Percentiles rank a stretch among this genome's conserved stretches.
phyloP scores from a whole-genome alignment of 2,797 vertebrate species.

The Synanceia verrucosa region DNA sequence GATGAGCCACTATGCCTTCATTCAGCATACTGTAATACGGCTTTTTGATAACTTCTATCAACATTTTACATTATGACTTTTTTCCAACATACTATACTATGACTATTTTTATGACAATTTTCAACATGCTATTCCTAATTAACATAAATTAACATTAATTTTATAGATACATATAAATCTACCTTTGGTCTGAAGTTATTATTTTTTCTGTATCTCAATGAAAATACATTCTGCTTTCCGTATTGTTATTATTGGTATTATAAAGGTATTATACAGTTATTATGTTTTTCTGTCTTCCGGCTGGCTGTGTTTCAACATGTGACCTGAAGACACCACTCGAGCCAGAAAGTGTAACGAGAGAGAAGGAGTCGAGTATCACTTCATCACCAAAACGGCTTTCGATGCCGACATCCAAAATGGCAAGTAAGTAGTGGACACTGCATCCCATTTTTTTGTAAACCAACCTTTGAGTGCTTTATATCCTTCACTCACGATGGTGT shows the following conservation, averaged over 20 bases:
- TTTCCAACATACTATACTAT: too few species aligned
- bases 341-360: conserved; percentile 90
- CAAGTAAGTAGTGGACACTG: conserved; percentile 81
- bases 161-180: neutral
- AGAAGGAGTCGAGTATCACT: conserved; percentile 95
- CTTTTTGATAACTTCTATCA: too few species aligned
- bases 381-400: conserved; percentile 90
- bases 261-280: neutral
- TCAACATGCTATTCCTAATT: too few species aligned
- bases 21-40: too few species aligned
- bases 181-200: neutral
- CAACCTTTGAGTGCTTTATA: neutral
- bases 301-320: neutral
- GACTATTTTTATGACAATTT: too few species aligned
- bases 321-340: conserved; percentile 89
- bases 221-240: neutral
- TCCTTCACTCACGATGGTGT: neutral
- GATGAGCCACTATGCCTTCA: too few species aligned
- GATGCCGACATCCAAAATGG: conserved; percentile 89
- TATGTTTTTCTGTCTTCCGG: neutral
- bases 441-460: neutral
- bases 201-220: neutral
- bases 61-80: too few species aligned
- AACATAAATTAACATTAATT: too few species aligned
- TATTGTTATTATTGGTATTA: too few species aligned